A percentile compares a stretch with the other conserved stretches of the same genome.
Evolutionary conservation across 2,113 vertebrate genomes (phyloP).

Genomic region (Saimiri boliviensis): DNA sequence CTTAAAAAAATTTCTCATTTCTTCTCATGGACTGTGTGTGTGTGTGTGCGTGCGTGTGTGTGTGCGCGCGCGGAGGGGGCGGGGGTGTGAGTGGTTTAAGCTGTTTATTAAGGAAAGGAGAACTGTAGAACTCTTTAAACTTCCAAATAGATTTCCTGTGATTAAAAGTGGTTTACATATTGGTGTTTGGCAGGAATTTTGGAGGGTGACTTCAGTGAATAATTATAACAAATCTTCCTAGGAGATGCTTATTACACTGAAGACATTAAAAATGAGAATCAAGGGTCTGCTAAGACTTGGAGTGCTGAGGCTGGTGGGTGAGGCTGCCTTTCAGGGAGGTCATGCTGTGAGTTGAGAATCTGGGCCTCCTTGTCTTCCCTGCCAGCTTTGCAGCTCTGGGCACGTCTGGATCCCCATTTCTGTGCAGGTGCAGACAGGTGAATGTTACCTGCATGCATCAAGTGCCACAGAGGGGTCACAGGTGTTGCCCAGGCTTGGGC

Average conservation of each 20-base stretch:
- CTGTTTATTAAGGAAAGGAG: conserved; percentile 5
- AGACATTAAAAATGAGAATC: background rate
- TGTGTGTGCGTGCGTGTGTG: background rate
- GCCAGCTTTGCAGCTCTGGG: background rate
- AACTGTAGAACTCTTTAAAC: background rate
- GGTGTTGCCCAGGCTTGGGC: background rate
- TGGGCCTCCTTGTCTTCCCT: background rate
- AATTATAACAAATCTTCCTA: background rate
- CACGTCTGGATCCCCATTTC: rapidly evolving
- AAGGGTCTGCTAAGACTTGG: background rate
- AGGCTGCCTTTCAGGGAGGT: background rate
- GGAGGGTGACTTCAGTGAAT: background rate
- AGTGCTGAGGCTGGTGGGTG: too few relatives aligned
- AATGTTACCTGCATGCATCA: too few relatives aligned
- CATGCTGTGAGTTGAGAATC: background rate
- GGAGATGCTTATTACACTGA: background rate
- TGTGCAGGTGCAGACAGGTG: background rate
- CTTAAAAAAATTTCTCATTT: background rate
- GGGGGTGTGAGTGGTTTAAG: background rate
- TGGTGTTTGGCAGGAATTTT: background rate
- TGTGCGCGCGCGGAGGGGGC: background rate
- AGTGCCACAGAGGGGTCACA: background rate
- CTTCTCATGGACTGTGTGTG: background rate
- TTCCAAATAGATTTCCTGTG: background rate
- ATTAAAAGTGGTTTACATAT: conserved; percentile 3